Evolutionary conservation across 2,113 vertebrate species (phyloP).

Genomic region (Albula goreensis): DNA sequence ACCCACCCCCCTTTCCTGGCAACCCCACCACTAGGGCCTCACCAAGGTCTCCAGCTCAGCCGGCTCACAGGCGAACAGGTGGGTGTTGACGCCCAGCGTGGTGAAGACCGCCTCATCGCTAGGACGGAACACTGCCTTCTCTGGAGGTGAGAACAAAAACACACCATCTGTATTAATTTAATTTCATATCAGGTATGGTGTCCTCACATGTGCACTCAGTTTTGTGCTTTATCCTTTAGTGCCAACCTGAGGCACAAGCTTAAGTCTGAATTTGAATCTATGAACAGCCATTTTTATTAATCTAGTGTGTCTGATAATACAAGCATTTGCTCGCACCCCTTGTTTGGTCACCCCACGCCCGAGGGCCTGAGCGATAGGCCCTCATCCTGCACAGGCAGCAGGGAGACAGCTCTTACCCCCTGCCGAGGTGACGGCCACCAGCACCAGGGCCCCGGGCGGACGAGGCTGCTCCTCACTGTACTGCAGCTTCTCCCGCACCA

Average conservation of each 20-base stretch:
- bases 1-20: background rate
- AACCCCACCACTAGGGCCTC: conserved; percentile 46
- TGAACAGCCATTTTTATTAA: too few species aligned
- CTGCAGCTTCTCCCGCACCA: conserved; percentile 91
- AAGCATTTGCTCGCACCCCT: too few species aligned
- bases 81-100: conserved; percentile 94
- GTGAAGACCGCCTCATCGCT: conserved; percentile 96
- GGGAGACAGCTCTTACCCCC: conserved; percentile 73
- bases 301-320: too few species aligned
- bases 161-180: background rate
- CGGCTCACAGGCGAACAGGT: conserved; percentile 90
- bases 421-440: conserved; percentile 87
- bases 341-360: too few species aligned
- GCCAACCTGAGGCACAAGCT: too few species aligned
- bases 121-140: conserved; percentile 89
- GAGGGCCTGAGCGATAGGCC: too few species aligned
- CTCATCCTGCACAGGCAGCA: too few species aligned
- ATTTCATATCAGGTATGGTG: too few species aligned
- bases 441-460: conserved; percentile 80
- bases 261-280: too few species aligned
- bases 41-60: conserved; percentile 86
- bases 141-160: conserved; percentile 58
- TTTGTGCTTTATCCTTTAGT: too few species aligned
- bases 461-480: conserved; percentile 87
- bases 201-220: too few species aligned